These are phyloP conservation scores for Rhinoraja longicauda DNA, from an alignment of 2,797 vertebrate species.

Conservation along the genomic window DNA sequence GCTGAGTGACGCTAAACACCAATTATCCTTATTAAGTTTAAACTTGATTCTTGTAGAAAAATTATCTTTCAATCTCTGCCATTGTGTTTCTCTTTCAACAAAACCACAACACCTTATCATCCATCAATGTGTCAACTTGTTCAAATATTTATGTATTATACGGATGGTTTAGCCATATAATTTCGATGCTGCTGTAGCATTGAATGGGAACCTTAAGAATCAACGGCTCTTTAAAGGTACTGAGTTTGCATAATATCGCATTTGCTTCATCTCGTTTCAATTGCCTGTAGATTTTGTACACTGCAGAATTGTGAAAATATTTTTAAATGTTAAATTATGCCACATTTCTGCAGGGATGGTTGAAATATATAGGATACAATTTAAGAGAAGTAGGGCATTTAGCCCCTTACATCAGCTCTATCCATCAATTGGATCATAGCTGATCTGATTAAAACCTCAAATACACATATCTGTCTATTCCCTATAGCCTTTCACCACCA, in stretches of 20 bases:
- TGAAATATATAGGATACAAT: neutral
- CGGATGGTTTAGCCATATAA: neutral
- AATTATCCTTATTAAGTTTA: conserved; percentile 17
- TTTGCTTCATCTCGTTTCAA: neutral
- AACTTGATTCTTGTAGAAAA: neutral
- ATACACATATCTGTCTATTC: too few species aligned
- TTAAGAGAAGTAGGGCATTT: too few species aligned
- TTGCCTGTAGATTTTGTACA: neutral
- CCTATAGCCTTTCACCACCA: too few species aligned
- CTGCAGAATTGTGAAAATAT: neutral
- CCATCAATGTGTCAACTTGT: neutral
- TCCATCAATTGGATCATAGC: too few species aligned
- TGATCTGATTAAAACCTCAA: too few species aligned
- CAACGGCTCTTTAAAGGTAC: neutral
- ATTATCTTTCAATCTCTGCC: neutral
- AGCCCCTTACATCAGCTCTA: too few species aligned
- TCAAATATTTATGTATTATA: neutral
- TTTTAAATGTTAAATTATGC: neutral
- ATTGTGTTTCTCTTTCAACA: neutral
- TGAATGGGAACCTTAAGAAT: neutral
- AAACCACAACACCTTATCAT: neutral
- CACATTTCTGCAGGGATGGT: neutral
- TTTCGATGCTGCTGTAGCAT: neutral
- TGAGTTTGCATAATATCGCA: neutral
- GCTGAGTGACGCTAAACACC: neutral